phyloP scores from a whole-genome alignment of 2,888 invertebrate genomes.

The Criorhina ranunculi region DNA sequence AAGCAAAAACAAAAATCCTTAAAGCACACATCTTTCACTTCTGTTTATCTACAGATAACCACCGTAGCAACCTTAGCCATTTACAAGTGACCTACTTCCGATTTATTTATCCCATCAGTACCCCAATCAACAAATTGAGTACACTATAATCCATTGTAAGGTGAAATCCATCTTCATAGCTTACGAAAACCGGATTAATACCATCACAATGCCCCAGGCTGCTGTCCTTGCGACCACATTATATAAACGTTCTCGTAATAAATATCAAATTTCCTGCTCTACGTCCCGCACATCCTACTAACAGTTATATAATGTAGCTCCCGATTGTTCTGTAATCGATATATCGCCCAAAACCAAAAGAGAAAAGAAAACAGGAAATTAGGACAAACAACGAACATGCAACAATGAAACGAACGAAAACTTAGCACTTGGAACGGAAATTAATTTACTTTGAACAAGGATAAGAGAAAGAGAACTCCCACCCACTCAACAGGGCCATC shows the following conservation, averaged over 20 bases:
- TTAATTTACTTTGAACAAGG: constrained; percentile 67
- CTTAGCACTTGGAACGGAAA: constrained; percentile 72
- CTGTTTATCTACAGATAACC: background rate
- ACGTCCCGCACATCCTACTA: background rate
- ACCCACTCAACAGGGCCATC: background rate
- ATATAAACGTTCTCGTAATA: constrained; percentile 36
- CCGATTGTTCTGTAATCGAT: constrained; percentile 43
- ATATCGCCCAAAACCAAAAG: constrained; percentile 8
- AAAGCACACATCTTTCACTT: background rate
- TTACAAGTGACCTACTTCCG: constrained; percentile 1
- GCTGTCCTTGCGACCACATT: constrained; percentile 5
- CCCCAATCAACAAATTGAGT: background rate
- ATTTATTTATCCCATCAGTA: constrained; percentile 13
- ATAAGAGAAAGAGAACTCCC: constrained; percentile 5
- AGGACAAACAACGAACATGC: constrained; percentile 70
- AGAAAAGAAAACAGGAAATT: constrained; percentile 54
- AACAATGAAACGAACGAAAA: constrained; percentile 62
- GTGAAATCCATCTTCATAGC: constrained; percentile 22
- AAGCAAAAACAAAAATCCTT: no score
- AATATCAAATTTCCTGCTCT: constrained; percentile 59
- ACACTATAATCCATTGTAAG: constrained; percentile 24
- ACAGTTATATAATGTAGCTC: background rate
- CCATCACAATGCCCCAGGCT: background rate
- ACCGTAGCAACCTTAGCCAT: background rate
- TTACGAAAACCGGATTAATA: constrained; percentile 9